Base-by-base conservation (phyloP, 2,113 vertebrate species). In the Sinocyclocheilus maitianheensis region DNA sequence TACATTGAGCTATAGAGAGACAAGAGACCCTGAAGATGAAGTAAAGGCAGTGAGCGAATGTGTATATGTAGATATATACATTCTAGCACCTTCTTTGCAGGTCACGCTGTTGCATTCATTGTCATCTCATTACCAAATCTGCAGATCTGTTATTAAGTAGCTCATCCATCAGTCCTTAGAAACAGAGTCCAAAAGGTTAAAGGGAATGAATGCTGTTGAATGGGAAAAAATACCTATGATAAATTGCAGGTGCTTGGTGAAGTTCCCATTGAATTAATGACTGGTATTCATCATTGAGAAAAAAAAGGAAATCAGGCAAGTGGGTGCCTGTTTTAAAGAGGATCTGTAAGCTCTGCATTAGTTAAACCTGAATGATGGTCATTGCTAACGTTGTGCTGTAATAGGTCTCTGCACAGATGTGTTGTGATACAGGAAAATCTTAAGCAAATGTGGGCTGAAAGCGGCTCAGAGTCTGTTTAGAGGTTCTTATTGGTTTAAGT, bases 101-200 rank as follows among this genome's bases (percentile, higher is more conserved):
- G 83, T 90, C 88, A 91, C 77, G 89, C 87, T 91, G 87, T 90
- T 87, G 82, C 90, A 92, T 91, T 93, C 87, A 90, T 93, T 92
- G 92, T 91, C 88, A 86, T 93, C 93, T 93, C 91, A 93, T 94
- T 94, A 93, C 89, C 84, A 84, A 89, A 85, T 79, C 86, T 86
- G 86, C 55, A 87, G 81, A 91, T 91, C 84, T 87, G 85, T 91
- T 93, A 91, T 92, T 94, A 92, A 90, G 86, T 88, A 91, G 89
- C 89, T 87, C 91, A 94, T 94, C 93, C 91, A 94, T 95, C 94
- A 94, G 71, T 14, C 62, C 77, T 89, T 84, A 87, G 90, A 75
- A 92, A 84, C 81, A n/a, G 91, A 92, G 89, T 92, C 84, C 89
- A 84, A 93, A 94, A 95, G 93, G 94, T 93, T 94, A 94, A 93